Evolutionary conservation across 1,140 invertebrate genomes (phyloP).

Genomic region (Ceratosolen solmsi): DNA sequence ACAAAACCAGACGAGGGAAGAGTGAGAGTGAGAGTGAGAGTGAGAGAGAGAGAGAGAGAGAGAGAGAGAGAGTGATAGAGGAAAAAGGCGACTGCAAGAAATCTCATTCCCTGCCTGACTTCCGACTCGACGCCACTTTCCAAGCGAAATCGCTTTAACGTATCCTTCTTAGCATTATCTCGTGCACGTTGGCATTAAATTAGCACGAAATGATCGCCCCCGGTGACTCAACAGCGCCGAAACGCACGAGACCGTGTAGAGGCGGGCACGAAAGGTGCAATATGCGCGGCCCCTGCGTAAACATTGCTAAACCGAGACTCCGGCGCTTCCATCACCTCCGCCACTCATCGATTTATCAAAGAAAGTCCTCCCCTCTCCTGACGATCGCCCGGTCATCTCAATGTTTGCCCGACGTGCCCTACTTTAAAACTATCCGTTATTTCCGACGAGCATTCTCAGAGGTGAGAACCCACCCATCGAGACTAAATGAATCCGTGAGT

Average conservation of each 20-base stretch:
- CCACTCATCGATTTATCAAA: background rate
- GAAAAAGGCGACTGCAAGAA: background rate
- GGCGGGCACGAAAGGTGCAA: background rate
- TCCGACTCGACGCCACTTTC: background rate
- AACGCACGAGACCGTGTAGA: background rate
- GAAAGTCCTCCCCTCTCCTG: background rate
- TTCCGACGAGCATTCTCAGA: too few relatives aligned
- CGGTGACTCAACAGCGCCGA: background rate
- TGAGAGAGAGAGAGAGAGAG: background rate
- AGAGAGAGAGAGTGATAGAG: background rate
- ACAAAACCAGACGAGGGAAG: too few relatives aligned
- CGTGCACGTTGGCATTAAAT: slow-evolving; percentile 27
- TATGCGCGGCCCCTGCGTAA: background rate
- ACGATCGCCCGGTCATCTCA: too few relatives aligned
- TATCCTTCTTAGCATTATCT: slow-evolving; percentile 9
- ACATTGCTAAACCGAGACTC: background rate
- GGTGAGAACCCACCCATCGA: background rate
- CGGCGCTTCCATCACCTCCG: background rate
- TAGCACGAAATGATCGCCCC: background rate
- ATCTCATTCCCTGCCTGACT: background rate
- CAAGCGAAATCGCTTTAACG: background rate
- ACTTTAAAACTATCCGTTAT: too few relatives aligned
- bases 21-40: too few relatives aligned
- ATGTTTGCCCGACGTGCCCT: too few relatives aligned
- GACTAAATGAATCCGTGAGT: background rate